Percentiles rank a stretch among this genome's conserved stretches.
Conservation (phyloP, 2,797 vertebrate genomes). For the Meda fulgida region DNA sequence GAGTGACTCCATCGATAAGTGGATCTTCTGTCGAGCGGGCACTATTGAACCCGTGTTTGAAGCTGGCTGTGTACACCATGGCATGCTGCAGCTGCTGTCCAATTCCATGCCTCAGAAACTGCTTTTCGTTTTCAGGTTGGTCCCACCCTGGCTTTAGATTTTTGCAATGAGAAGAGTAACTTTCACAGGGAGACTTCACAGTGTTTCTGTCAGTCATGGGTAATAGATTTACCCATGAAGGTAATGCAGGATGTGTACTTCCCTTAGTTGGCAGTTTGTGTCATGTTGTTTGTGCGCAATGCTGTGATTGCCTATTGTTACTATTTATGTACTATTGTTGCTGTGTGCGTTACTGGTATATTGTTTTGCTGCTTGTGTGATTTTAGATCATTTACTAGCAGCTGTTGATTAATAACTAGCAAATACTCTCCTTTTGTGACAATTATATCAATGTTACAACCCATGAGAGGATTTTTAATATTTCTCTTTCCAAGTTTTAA, state of each 20-base stretch:
- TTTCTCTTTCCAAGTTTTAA: not conserved
- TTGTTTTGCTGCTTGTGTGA: slow-evolving; percentile 42
- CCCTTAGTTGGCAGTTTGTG: slow-evolving; percentile 64
- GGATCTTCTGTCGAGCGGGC: slow-evolving; percentile 60
- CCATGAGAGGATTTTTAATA: not conserved
- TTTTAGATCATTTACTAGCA: slow-evolving; percentile 60
- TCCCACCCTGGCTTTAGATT: slow-evolving; percentile 67
- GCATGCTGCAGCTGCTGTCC: slow-evolving; percentile 79
- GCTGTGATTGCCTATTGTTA: not conserved
- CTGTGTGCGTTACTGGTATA: slow-evolving; percentile 64
- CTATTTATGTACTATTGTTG: slow-evolving; percentile 60
- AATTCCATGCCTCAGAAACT: slow-evolving; percentile 79
- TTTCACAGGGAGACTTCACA: slow-evolving; percentile 63
- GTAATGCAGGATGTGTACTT: slow-evolving; percentile 72
- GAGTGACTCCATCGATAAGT: slow-evolving; percentile 37
- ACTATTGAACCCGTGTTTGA: slow-evolving; percentile 67
- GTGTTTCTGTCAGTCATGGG: slow-evolving; percentile 73
- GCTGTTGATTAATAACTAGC: slow-evolving; percentile 30
- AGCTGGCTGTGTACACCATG: slow-evolving; percentile 73
- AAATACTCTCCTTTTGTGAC: not conserved
- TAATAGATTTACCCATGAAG: slow-evolving; percentile 79
- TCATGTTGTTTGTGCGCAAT: slow-evolving; percentile 41
- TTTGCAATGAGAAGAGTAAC: slow-evolving; percentile 68
- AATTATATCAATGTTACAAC: not conserved
- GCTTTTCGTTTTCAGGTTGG: slow-evolving; percentile 85